Evolutionary conservation across 2,888 invertebrate genomes (phyloP), one percentile per base, ranked within the genome.

Genomic region (Lymantria dispar): DNA sequence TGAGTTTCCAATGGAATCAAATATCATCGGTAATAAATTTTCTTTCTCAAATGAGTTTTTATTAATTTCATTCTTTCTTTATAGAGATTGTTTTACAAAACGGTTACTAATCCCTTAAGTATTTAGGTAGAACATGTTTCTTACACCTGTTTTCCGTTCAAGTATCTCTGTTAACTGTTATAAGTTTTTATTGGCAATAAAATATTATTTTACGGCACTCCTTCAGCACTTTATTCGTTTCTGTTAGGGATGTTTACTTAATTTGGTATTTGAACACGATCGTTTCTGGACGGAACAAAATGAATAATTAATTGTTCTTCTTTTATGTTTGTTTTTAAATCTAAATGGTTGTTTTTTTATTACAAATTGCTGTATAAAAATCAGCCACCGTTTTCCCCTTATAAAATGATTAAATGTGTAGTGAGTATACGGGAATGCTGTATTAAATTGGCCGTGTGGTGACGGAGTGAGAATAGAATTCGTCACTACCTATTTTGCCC

Each of bases 151-250:
- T 66, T 66, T 58, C 50, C 62, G 50, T 65, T 63, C 41, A 63
- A 65, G 64, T 54, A 65, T 63, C 59, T 63, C 50, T 66, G 61
- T 66, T 65, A 55, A 65, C 54, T 63, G 54, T 61, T 63, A 66
- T 66, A 65, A 66, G 58, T 66, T 65, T 65, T 65, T 65, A 65
- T 66, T 57, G 59, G 30, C 42, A 61, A 49, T 65, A 66, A 65
- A 65, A 65, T 65, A 63, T 47, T 63, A 65, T 66, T 61, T 65
- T 63, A 65, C 59, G 59, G 45, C 54, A 48, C 53, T 63, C 46
- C 48, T 58, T 60, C 52, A 63, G 59, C 51, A 63, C 56, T 66
- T 65, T 60, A 65, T 66, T 45, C 55, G 50, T 55, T 66, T 62
- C 41, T 60, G 61, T 63, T 61, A 51, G 40, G 53, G 48, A 48